phyloP scores from a whole-genome alignment of 2,113 vertebrate genomes.

The Parotia lawesii region DNA sequence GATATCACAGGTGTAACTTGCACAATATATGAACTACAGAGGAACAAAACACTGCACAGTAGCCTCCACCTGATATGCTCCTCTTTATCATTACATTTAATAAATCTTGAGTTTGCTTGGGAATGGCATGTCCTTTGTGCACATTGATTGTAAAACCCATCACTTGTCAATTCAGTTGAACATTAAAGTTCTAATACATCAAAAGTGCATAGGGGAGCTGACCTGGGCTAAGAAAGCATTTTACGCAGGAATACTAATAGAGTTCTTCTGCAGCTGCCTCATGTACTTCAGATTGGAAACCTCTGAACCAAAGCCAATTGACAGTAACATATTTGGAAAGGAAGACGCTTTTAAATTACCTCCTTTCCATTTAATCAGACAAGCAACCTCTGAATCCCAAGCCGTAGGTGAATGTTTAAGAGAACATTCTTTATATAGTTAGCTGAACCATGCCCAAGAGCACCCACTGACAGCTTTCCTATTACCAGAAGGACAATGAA shows the following conservation, averaged over 20 bases:
- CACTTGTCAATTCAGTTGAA: slow-evolving; percentile 52
- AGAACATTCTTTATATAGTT: slow-evolving; percentile 61
- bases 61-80: background rate
- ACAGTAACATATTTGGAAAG: slow-evolving; percentile 64
- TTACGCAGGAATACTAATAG: slow-evolving; percentile 50
- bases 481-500: slow-evolving; percentile 71
- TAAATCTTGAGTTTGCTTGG: slow-evolving; percentile 31
- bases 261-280: slow-evolving; percentile 34
- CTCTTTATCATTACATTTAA: slow-evolving; percentile 32
- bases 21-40: background rate
- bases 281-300: slow-evolving; percentile 58
- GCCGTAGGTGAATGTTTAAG: slow-evolving; percentile 59
- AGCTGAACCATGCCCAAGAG: slow-evolving; percentile 63
- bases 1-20: background rate
- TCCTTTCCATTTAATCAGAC: slow-evolving; percentile 68
- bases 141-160: slow-evolving; percentile 47
- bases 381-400: slow-evolving; percentile 66
- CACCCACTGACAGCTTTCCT: slow-evolving; percentile 67
- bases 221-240: slow-evolving; percentile 56
- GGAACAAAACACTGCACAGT: background rate
- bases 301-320: slow-evolving; percentile 63
- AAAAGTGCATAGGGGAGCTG: slow-evolving; percentile 58
- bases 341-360: slow-evolving; percentile 64
- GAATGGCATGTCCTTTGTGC: slow-evolving; percentile 13
- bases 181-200: slow-evolving; percentile 51